Conservation (phyloP, 2,888 invertebrate species). For the Podotricha telesiphe region DNA sequence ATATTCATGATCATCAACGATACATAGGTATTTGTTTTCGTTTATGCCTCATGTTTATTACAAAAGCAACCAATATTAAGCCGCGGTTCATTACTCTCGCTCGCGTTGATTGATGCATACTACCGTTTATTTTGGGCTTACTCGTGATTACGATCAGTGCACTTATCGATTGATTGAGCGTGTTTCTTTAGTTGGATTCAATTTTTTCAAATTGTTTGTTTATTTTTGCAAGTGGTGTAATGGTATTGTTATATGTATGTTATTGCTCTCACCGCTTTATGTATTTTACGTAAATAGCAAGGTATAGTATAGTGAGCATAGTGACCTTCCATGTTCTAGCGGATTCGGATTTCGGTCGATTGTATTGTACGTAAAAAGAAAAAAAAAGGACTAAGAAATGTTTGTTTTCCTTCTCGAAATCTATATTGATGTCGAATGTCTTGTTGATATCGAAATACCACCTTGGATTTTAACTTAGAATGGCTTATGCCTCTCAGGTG, state of each 20-base stretch:
- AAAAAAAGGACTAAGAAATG: too few species aligned
- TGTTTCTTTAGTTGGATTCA: conserved; percentile 17
- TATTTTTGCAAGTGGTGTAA: background rate
- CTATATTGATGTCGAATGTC: too few species aligned
- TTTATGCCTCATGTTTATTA: conserved; percentile 36
- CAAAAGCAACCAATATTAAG: conserved; percentile 41
- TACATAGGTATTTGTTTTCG: conserved; percentile 34
- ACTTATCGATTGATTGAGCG: conserved; percentile 32
- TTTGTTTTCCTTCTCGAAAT: too few species aligned
- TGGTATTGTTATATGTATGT: background rate
- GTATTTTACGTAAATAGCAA: too few species aligned
- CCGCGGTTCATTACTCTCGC: conserved; percentile 41
- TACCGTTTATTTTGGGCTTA: conserved; percentile 43
- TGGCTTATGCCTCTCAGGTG: too few species aligned
- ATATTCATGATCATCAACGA: conserved; percentile 28
- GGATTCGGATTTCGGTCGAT: too few species aligned
- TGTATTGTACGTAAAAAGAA: too few species aligned
- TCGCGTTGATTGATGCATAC: conserved; percentile 45
- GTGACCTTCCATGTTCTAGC: too few species aligned
- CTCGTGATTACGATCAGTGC: conserved; percentile 16
- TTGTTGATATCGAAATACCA: too few species aligned
- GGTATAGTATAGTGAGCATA: too few species aligned
- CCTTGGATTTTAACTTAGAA: too few species aligned
- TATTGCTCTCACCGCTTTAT: background rate
- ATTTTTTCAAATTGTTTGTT: conserved; percentile 7